A percentile compares a stretch with the other conserved stretches of the same genome.
Conservation (phyloP, 2,797 vertebrate genomes). For the Rhabdomys pumilio region DNA sequence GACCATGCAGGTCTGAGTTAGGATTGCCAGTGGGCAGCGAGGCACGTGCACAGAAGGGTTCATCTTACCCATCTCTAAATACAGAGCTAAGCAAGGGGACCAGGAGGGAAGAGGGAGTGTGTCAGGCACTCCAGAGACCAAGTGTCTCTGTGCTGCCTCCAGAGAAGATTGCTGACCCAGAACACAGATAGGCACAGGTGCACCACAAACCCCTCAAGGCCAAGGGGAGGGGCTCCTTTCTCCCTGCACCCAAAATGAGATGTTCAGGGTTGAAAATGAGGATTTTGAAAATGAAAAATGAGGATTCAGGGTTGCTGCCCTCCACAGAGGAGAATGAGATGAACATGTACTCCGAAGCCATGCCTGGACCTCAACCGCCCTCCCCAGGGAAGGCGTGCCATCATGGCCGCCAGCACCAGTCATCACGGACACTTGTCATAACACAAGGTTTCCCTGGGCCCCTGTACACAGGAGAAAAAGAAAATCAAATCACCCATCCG, state of each 20-base stretch:
- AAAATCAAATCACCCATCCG: background rate
- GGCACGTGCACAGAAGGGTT: fast-evolving
- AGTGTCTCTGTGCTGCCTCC: background rate
- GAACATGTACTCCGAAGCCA: fast-evolving
- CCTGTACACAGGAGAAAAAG: fast-evolving
- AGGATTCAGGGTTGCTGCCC: fast-evolving
- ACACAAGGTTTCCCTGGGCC: fast-evolving
- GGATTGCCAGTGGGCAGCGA: fast-evolving
- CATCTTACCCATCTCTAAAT: background rate
- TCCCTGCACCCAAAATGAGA: background rate
- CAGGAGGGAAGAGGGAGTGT: too few relatives aligned
- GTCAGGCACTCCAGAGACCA: background rate
- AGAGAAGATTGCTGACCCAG: background rate
- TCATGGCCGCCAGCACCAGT: too few relatives aligned
- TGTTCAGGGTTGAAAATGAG: background rate
- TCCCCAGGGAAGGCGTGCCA: fast-evolving
- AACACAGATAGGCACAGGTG: fast-evolving
- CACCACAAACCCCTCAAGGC: fast-evolving
- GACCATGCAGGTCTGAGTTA: fast-evolving
- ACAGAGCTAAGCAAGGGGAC: background rate
- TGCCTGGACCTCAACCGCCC: fast-evolving
- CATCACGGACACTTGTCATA: background rate
- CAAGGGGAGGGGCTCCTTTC: background rate
- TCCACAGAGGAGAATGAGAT: background rate
- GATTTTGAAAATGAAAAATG: background rate